These are phyloP conservation scores for Seison nebaliae DNA, from an alignment of 1,140 invertebrate species.

Conservation along the genomic window DNA sequence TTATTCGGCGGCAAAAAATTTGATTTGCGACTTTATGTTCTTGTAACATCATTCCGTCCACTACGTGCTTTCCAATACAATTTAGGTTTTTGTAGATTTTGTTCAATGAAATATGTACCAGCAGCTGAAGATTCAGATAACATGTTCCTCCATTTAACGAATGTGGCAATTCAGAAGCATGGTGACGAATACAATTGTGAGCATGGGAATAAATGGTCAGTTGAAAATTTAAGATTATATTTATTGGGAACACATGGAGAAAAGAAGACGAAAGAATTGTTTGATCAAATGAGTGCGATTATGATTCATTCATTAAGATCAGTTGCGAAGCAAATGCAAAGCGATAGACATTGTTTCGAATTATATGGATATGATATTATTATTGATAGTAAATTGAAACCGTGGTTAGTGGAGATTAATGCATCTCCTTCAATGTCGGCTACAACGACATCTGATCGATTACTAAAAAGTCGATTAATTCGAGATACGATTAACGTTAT, in stretches of 20 bases:
- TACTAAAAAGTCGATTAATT: slow-evolving; percentile 77
- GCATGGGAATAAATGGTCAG: slow-evolving; percentile 73
- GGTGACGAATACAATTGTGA: slow-evolving; percentile 71
- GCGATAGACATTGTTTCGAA: slow-evolving; percentile 30
- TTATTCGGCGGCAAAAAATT: slow-evolving; percentile 82
- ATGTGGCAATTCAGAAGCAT: slow-evolving; percentile 60
- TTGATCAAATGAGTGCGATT: slow-evolving; percentile 44
- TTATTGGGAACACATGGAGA: slow-evolving; percentile 67
- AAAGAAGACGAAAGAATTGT: slow-evolving; percentile 29
- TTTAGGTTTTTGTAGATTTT: slow-evolving; percentile 55
- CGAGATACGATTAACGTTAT: slow-evolving; percentile 75
- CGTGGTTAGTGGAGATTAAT: slow-evolving; percentile 40
- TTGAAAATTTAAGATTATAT: slow-evolving; percentile 62
- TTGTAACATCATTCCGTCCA: slow-evolving; percentile 76
- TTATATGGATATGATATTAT: slow-evolving; percentile 31
- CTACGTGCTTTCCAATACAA: slow-evolving; percentile 33
- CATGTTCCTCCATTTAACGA: slow-evolving; percentile 59
- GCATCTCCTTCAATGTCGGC: slow-evolving; percentile 73
- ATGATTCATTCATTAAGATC: slow-evolving; percentile 50
- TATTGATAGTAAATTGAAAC: slow-evolving; percentile 28
- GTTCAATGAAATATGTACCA: slow-evolving; percentile 44
- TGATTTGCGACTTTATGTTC: slow-evolving; percentile 70
- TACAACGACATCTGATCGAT: slow-evolving; percentile 74
- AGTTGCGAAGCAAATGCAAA: slow-evolving; percentile 34
- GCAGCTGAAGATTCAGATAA: slow-evolving; percentile 42